phyloP scores from a whole-genome alignment of 2,797 vertebrate species.

The Muraenolepis orangiensis region DNA sequence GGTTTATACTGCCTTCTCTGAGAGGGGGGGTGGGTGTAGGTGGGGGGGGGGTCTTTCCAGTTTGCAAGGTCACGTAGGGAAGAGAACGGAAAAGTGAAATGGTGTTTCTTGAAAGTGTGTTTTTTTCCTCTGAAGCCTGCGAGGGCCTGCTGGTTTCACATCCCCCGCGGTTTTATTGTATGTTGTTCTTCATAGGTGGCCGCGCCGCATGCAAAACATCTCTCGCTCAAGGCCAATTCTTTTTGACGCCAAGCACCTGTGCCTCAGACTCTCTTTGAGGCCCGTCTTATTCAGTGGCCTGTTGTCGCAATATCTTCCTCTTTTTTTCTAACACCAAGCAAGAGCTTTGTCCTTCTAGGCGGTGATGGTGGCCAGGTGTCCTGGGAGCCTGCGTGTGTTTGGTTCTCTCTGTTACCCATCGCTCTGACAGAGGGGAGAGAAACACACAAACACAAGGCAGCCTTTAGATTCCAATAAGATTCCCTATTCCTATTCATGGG shows the following conservation, averaged over 20 bases:
- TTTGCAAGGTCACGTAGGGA: conserved; percentile 45
- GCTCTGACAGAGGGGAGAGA: conserved; percentile 16
- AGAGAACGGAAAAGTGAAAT: conserved; percentile 22
- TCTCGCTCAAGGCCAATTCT: conserved; percentile 19
- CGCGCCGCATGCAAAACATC: conserved; percentile 17
- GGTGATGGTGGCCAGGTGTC: conserved; percentile 23
- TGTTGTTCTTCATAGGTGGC: conserved; percentile 13
- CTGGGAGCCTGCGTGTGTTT: conserved; percentile 18
- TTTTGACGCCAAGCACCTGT: conserved; percentile 7
- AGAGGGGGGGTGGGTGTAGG: no score
- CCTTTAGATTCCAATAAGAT: conserved; percentile 29
- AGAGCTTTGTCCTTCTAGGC: conserved; percentile 17
- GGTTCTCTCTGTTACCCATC: conserved; percentile 40
- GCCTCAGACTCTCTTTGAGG: conserved; percentile 13
- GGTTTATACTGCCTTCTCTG: conserved; percentile 42
- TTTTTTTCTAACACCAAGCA: conserved; percentile 5
- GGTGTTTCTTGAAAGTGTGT: background rate
- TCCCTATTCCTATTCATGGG: conserved; percentile 11
- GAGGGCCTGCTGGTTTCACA: background rate
- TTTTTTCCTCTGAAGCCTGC: background rate
- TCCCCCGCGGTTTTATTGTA: conserved; percentile 31
- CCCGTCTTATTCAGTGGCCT: conserved; percentile 12
- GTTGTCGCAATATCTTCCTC: conserved; percentile 27
- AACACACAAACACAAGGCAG: conserved; percentile 6
- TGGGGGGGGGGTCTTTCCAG: conserved; percentile 23